Conservation (phyloP, 1,140 invertebrate species). For the Philaenus spumarius region DNA sequence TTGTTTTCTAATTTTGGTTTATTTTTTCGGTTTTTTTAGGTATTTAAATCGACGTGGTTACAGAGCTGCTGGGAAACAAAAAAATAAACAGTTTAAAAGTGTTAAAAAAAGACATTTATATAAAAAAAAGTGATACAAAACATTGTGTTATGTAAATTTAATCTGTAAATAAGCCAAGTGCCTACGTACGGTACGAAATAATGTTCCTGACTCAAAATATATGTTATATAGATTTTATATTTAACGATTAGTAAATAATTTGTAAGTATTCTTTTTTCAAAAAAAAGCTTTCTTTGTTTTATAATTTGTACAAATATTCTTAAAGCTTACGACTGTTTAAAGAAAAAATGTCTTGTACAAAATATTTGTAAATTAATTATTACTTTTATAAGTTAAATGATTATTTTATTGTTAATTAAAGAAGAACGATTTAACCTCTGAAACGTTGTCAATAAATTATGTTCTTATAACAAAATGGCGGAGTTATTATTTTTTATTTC, state of each 20-base stretch:
- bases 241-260: constrained; percentile 6
- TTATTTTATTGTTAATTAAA: constrained; percentile 15
- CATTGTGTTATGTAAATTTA: no score
- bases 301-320: constrained; percentile 12
- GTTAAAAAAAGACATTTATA: no score
- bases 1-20: constrained; percentile 15
- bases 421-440: constrained; percentile 12
- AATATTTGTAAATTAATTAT: constrained; percentile 7
- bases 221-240: constrained; percentile 17
- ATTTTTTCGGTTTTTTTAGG: constrained; percentile 14
- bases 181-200: no score
- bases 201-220: background rate
- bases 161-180: no score
- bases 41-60: background rate
- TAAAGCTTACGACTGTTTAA: background rate
- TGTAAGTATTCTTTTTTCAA: constrained; percentile 10
- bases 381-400: constrained; percentile 16
- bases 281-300: constrained; percentile 4
- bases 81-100: no score
- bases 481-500: no score
- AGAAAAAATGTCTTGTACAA: constrained; percentile 2
- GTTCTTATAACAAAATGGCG: no score
- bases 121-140: no score
- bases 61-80: no score
- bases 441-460: constrained; percentile 9